Base-by-base conservation (phyloP, 2,888 invertebrate species). In the Drymonia ruficornis region DNA sequence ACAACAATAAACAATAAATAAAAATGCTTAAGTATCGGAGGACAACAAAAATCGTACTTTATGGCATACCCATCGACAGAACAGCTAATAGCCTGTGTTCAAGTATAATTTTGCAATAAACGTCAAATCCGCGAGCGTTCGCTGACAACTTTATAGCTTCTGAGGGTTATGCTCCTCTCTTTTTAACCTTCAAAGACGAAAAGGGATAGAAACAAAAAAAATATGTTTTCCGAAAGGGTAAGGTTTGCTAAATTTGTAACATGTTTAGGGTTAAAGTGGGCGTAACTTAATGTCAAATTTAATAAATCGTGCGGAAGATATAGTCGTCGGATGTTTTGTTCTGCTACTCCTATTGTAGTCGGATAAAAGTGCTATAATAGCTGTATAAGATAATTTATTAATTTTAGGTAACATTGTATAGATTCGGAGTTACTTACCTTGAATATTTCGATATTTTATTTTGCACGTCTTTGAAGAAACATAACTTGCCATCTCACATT, bases 221-320 rank as follows among this genome's bases (percentile, higher is more conserved):
- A 28, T 73, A 55, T 68, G 68, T 68, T 65, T 51, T 61, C 40
- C 49, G 61, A 75, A 74, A 72, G 75, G 78, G 76, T 76, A 65
- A 63, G 66, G 61, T 65, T 67, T 61, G 64, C 55, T 55, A 61
- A 74, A 81, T 81, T 84, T 78, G 78, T 73, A 73, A 64, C 69
- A 73, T 67, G 69, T 77, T 40, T 79, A 84, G 84, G 86, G 88
- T 83, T 80, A 81, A 87, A 87, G 86, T 83, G 79, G 90, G 91
- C 90, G 91, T 83, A 71, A 72, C 80, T 76, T 59, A 56, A 81
- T 82, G 90, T 86, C 89, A 84, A 74, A 83, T 85, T 81, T 87
- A 90, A 89, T 84, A 88, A 89, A 91, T 91, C 81, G 83, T 68
- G 71, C 68, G 83, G 81, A 88, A 89, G 81, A 78, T 82, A 83